Evolutionary conservation across 1,140 invertebrate species (phyloP).

Genomic region (Rhyzopertha dominica): DNA sequence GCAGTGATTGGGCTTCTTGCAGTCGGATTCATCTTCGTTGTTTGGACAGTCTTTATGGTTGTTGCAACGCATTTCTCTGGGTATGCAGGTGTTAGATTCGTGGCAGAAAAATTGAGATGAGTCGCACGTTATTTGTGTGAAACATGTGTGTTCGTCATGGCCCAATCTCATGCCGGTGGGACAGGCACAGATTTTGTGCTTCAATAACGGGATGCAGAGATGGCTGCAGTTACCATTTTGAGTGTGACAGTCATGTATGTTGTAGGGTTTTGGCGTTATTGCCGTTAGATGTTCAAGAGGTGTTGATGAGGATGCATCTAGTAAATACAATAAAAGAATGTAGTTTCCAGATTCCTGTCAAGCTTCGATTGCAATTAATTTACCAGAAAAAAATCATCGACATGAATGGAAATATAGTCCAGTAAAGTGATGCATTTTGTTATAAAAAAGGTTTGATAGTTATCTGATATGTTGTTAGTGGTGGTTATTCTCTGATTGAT

Average conservation of each 20-base stretch:
- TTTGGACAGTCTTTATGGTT: slow-evolving; percentile 61
- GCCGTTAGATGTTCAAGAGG: no score
- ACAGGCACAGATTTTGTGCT: slow-evolving; percentile 51
- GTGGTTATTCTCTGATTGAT: no score
- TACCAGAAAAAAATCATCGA: no score
- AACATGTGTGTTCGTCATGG: slow-evolving; percentile 51
- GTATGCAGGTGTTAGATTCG: slow-evolving; percentile 59
- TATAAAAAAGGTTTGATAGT: no score
- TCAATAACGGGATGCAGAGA: slow-evolving; percentile 56
- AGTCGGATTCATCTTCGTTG: slow-evolving; percentile 64
- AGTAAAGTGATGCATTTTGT: no score
- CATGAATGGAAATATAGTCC: no score
- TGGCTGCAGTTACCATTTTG: slow-evolving; percentile 69
- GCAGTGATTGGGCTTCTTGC: slow-evolving; percentile 44
- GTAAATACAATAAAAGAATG: no score
- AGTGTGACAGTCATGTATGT: slow-evolving; percentile 54
- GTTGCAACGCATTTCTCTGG: slow-evolving; percentile 61
- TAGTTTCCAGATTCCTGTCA: no score
- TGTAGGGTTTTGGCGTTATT: slow-evolving; percentile 21
- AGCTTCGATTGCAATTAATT: no score
- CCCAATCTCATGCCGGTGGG: slow-evolving; percentile 52
- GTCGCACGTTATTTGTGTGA: slow-evolving; percentile 47
- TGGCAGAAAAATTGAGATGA: slow-evolving; percentile 52
- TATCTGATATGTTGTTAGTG: no score
- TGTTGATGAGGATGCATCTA: no score